Percentiles rank a stretch among this genome's conserved stretches.
Conservation (phyloP, 1,140 invertebrate species). For the Zaprionus camerounensis region DNA sequence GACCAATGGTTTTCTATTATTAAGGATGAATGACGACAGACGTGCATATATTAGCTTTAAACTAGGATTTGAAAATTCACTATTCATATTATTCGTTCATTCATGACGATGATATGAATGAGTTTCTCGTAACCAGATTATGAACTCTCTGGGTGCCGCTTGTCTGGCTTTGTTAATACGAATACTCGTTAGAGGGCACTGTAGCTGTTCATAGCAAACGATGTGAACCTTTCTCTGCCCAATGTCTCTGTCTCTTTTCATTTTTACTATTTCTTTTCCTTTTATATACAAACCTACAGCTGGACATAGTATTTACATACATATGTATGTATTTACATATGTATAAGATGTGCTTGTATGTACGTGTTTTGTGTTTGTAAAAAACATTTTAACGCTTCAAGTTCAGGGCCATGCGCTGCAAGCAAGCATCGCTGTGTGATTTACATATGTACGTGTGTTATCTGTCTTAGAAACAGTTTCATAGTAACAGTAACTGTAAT, state of each 20-base stretch:
- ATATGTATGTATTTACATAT: conserved; percentile 8
- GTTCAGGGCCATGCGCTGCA: conserved; percentile 38
- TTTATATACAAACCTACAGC: not conserved
- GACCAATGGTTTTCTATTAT: conserved; percentile 18
- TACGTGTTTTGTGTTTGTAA: conserved; percentile 4
- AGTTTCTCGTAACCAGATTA: conserved; percentile 19
- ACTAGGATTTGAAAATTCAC: conserved; percentile 1
- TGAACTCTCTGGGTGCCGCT: not conserved
- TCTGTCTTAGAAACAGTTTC: conserved; percentile 1
- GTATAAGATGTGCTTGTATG: not conserved
- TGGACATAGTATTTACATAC: not conserved
- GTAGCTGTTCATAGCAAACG: not conserved
- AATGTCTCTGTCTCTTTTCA: no score
- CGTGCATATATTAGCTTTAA: conserved; percentile 23
- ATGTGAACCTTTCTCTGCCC: conserved; percentile 2
- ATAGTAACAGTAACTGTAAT: not conserved
- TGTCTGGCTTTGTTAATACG: not conserved
- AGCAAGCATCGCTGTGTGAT: not conserved
- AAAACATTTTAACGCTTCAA: conserved; percentile 25
- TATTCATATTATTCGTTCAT: conserved; percentile 4
- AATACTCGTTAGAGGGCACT: not conserved
- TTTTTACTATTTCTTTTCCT: not conserved
- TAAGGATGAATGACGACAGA: conserved; percentile 21
- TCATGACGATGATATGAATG: conserved; percentile 18
- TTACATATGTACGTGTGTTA: conserved; percentile 3